Evolutionary conservation across 2,797 vertebrate species (phyloP).

Genomic region (Sebastes iracundus): DNA sequence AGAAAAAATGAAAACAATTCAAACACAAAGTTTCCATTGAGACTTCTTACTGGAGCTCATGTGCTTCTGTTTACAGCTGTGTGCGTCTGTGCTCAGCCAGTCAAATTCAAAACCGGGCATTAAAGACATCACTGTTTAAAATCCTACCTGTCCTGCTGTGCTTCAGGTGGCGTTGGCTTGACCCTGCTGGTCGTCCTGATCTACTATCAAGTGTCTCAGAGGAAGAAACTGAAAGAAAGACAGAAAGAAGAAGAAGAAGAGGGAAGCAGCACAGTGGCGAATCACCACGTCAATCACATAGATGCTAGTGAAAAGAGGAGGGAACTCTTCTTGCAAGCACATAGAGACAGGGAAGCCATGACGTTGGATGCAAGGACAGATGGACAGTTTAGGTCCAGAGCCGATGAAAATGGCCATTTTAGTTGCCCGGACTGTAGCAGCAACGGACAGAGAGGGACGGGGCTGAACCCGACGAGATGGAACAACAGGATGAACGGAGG

Average conservation of each 20-base stretch:
- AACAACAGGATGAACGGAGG: conserved; percentile 33
- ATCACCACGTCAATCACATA: conserved; percentile 59
- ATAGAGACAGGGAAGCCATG: conserved; percentile 51
- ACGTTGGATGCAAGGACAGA: conserved; percentile 4
- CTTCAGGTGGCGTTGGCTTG: conserved; percentile 77
- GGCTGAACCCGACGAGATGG: conserved; percentile 42
- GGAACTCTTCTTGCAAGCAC: conserved; percentile 59
- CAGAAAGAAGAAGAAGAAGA: conserved; percentile 40
- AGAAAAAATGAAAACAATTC: neutral
- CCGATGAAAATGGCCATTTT: conserved; percentile 41
- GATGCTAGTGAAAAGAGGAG: conserved; percentile 71
- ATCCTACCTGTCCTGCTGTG: neutral
- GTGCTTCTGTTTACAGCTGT: too few relatives aligned
- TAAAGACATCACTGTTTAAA: neutral
- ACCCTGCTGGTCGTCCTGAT: conserved; percentile 81
- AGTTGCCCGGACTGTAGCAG: conserved; percentile 67
- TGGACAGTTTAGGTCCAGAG: conserved; percentile 37
- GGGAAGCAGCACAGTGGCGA: conserved; percentile 6
- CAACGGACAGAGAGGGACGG: conserved; percentile 33
- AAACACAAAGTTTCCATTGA: neutral
- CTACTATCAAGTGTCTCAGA: conserved; percentile 76
- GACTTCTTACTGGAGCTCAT: too few relatives aligned
- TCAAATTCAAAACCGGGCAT: too few relatives aligned
- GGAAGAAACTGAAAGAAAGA: conserved; percentile 45
- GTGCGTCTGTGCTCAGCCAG: too few relatives aligned